A percentile compares a stretch with the other conserved stretches of the same genome.
Conservation (phyloP, 53 echinoderm and acorn worm genomes). For the Glandiceps talaboti region DNA sequence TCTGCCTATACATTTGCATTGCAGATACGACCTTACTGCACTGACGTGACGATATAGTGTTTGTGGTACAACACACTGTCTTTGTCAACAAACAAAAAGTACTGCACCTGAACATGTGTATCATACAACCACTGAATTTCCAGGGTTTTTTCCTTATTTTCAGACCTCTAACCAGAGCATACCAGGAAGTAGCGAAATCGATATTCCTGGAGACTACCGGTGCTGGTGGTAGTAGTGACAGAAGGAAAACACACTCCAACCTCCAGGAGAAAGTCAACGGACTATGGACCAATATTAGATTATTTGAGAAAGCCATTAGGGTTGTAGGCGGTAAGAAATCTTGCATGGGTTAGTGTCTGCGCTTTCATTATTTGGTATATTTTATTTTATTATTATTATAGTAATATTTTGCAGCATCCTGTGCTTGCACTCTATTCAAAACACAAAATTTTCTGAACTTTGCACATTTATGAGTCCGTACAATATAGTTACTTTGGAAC, state of each 20-base stretch:
- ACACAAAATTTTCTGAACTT: no score
- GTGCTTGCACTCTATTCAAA: no score
- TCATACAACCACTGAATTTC: no score
- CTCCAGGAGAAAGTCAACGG: conserved; percentile 72
- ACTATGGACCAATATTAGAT: conserved; percentile 52
- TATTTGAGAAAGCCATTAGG: conserved; percentile 72
- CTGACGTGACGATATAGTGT: no score
- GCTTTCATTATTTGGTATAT: neutral
- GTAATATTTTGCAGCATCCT: conserved; percentile 48
- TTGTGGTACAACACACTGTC: no score
- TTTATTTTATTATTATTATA: neutral
- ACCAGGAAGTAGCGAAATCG: conserved; percentile 61
- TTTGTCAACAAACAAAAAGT: no score
- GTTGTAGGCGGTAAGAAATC: conserved; percentile 7
- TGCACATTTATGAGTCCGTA: no score
- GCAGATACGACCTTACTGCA: no score
- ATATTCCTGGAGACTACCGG: conserved; percentile 48
- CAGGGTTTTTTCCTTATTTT: no score
- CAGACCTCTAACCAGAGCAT: conserved; percentile 67
- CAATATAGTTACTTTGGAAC: no score
- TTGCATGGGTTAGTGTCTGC: neutral
- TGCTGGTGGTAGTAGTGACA: conserved; percentile 28
- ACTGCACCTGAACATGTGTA: no score
- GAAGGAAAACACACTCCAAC: conserved; percentile 69
- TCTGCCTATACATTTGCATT: no score